phyloP scores from a whole-genome alignment of 2,888 invertebrate species.

The Folsomia candida region DNA sequence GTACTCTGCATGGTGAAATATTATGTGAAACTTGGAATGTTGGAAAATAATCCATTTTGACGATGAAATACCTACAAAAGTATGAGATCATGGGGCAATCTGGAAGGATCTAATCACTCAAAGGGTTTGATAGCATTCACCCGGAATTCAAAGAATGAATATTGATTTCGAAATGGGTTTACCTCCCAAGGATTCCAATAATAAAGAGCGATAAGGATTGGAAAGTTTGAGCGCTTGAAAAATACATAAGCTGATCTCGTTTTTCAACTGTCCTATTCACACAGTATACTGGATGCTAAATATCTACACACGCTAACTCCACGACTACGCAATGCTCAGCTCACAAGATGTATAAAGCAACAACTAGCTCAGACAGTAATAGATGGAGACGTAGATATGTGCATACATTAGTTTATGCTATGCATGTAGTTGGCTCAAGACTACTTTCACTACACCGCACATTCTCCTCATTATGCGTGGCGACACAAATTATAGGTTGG shows the following conservation, averaged over 20 bases:
- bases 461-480: background rate
- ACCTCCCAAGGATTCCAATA: constrained; percentile 13
- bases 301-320: no score
- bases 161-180: constrained; percentile 1
- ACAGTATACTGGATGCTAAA: no score
- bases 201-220: background rate
- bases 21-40: no score
- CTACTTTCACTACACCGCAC: background rate
- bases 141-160: background rate
- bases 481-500: background rate
- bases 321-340: no score
- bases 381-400: background rate
- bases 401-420: background rate
- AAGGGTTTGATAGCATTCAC: constrained; percentile 9
- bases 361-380: background rate
- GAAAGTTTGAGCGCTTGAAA: background rate
- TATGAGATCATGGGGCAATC: no score
- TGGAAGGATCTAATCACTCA: constrained; percentile 2
- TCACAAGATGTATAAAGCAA: background rate
- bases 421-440: background rate
- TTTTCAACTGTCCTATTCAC: no score
- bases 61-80: no score
- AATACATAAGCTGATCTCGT: no score
- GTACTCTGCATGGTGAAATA: no score
- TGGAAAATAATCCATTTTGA: no score